Conservation (phyloP, 2,797 vertebrate species). For the Chelon auratus region DNA sequence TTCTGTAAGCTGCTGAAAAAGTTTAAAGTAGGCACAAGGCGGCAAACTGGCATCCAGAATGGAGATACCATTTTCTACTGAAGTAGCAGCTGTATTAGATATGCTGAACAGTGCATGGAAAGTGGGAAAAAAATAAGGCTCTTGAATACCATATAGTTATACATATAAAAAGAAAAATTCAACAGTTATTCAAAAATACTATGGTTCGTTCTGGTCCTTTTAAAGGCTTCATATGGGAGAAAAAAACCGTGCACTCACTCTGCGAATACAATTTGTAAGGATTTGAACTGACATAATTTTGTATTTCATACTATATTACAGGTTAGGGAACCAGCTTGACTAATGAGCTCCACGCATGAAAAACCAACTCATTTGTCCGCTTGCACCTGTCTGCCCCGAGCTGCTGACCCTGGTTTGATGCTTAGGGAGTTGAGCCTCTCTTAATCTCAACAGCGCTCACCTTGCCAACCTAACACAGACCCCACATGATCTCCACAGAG, state of each 20-base stretch:
- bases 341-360: constrained; percentile 61
- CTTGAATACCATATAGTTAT: background rate
- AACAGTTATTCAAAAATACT: no score
- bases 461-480: constrained; percentile 55
- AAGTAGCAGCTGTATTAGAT: background rate
- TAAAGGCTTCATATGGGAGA: background rate
- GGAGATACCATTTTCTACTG: background rate
- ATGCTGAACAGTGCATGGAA: background rate
- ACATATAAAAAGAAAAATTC: no score
- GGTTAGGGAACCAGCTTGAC: constrained; percentile 37
- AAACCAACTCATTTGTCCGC: constrained; percentile 62
- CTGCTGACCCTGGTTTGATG: constrained; percentile 60
- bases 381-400: constrained; percentile 57
- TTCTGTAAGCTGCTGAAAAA: background rate
- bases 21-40: background rate
- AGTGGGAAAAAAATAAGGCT: background rate
- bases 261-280: constrained; percentile 25
- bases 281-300: constrained; percentile 48
- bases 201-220: background rate
- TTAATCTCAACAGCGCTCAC: constrained; percentile 68
- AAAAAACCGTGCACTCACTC: background rate
- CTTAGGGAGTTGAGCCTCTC: constrained; percentile 56
- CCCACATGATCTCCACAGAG: constrained; percentile 18
- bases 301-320: constrained; percentile 47
- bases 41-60: background rate